Conservation (phyloP, 2,113 vertebrate species). For the Cottus gobio region DNA sequence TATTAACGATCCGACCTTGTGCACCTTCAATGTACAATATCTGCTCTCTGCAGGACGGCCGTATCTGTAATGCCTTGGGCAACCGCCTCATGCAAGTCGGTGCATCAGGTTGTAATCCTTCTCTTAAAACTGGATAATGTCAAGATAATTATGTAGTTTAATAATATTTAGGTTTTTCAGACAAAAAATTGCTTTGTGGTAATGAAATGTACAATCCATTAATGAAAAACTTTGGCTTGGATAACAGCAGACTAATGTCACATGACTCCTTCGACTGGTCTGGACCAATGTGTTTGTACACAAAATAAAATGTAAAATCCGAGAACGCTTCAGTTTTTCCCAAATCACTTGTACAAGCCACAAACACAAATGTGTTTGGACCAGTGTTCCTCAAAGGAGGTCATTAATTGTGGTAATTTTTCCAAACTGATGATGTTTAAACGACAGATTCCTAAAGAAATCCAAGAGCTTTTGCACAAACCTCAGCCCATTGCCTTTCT, state of each 20-base stretch:
- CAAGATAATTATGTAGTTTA: not conserved
- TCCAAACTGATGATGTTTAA: not conserved
- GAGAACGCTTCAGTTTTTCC: not conserved
- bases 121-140: not conserved
- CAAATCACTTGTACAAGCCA: not conserved
- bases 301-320: not conserved
- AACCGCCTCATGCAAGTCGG: slow-evolving; percentile 21
- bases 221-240: not conserved
- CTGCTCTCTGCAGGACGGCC: slow-evolving; percentile 2
- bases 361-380: not conserved
- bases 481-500: not conserved
- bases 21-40: slow-evolving; percentile 10
- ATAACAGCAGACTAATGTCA: not conserved
- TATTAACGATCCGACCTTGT: slow-evolving; percentile 42
- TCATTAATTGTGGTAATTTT: slow-evolving; percentile 17
- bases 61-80: slow-evolving; percentile 20
- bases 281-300: not conserved
- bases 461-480: not conserved
- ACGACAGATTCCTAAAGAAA: slow-evolving; percentile 6
- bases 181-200: not conserved
- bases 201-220: not conserved
- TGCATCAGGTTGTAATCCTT: too few relatives aligned
- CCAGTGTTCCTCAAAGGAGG: not conserved
- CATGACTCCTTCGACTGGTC: not conserved
- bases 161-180: not conserved